Evolutionary conservation across 2,888 invertebrate species (phyloP).

Genomic region (Sesia apiformis): DNA sequence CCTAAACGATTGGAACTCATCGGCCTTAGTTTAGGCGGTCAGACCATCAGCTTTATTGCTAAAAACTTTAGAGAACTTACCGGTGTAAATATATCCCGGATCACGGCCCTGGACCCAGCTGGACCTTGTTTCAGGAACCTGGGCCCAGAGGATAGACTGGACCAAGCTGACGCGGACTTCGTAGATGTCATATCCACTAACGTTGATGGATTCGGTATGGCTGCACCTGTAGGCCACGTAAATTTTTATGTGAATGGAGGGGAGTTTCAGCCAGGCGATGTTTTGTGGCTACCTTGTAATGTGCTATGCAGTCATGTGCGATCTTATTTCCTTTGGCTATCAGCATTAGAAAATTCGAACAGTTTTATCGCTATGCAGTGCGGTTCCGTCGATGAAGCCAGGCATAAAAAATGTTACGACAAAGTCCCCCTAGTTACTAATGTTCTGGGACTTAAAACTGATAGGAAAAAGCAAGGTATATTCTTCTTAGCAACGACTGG

Average conservation of each 20-base stretch:
- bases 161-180: slow-evolving; percentile 45
- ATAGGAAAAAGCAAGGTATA: slow-evolving; percentile 23
- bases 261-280: slow-evolving; percentile 20
- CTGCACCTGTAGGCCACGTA: slow-evolving; percentile 45
- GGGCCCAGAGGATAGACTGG: slow-evolving; percentile 37
- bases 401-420: slow-evolving; percentile 20
- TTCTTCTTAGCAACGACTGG: slow-evolving; percentile 26
- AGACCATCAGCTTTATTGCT: slow-evolving; percentile 46
- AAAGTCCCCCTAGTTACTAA: slow-evolving; percentile 20
- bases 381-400: slow-evolving; percentile 27
- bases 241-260: slow-evolving; percentile 57
- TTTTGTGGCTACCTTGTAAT: slow-evolving; percentile 19
- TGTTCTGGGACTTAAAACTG: slow-evolving; percentile 17
- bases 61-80: slow-evolving; percentile 36
- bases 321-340: slow-evolving; percentile 19
- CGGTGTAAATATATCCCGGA: slow-evolving; percentile 33
- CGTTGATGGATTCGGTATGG: slow-evolving; percentile 49
- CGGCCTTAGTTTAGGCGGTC: slow-evolving; percentile 47
- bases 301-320: slow-evolving; percentile 22
- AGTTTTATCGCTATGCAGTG: slow-evolving; percentile 25
- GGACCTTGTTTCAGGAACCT: slow-evolving; percentile 53
- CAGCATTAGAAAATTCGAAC: slow-evolving; percentile 17
- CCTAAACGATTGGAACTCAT: slow-evolving; percentile 39
- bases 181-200: slow-evolving; percentile 44
- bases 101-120: slow-evolving; percentile 43